Conservation (phyloP, 1,140 invertebrate species). For the Drosophila saltans region DNA sequence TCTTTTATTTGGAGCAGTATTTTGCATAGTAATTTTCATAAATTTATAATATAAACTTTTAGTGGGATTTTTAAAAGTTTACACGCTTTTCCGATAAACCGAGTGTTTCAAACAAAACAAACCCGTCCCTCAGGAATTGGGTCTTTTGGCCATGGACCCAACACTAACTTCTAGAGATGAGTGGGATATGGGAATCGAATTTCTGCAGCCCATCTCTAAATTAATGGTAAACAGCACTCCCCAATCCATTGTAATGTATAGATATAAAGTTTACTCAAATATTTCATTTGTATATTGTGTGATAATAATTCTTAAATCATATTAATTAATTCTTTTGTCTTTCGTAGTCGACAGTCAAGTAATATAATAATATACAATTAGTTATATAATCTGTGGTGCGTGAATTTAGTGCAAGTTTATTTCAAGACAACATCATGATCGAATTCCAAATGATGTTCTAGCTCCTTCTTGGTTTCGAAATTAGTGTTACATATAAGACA, state of each 20-base stretch:
- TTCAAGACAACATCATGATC: slow-evolving; percentile 76
- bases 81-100: too few species aligned
- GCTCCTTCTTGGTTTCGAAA: slow-evolving; percentile 70
- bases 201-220: slow-evolving; percentile 1
- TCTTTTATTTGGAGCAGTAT: too few species aligned
- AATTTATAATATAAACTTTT: too few species aligned
- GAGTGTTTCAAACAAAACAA: background rate
- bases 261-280: background rate
- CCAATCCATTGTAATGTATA: background rate
- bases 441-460: slow-evolving; percentile 71
- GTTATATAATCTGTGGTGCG: background rate
- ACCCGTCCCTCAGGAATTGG: background rate
- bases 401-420: slow-evolving; percentile 23
- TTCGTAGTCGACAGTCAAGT: background rate
- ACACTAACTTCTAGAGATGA: background rate
- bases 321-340: slow-evolving; percentile 5
- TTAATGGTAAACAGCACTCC: background rate
- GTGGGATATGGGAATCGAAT: background rate
- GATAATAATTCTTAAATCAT: slow-evolving; percentile 1
- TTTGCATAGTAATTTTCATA: too few species aligned
- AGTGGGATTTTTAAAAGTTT: too few species aligned
- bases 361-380: background rate
- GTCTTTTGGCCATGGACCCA: background rate
- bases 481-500: slow-evolving; percentile 71
- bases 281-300: background rate